phyloP scores from a whole-genome alignment of 2,888 invertebrate species.

The Eupithecia subfuscata region DNA sequence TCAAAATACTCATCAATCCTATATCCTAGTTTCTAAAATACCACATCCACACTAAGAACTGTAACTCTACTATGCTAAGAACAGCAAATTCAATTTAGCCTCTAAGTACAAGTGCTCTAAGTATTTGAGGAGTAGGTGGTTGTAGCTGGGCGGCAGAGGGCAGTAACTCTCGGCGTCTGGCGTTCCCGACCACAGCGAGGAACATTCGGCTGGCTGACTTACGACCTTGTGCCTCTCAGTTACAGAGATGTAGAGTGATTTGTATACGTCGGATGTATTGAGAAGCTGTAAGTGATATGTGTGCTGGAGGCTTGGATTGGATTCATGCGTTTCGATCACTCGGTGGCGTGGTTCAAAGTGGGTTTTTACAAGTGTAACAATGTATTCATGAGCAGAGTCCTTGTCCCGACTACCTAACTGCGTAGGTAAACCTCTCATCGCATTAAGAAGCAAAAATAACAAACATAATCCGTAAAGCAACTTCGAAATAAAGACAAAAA shows the following conservation, averaged over 20 bases:
- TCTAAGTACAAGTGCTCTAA: constrained; percentile 79
- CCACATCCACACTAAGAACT: constrained; percentile 78
- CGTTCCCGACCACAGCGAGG: constrained; percentile 47
- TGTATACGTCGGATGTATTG: constrained; percentile 77
- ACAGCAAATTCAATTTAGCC: constrained; percentile 78
- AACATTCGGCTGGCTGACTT: constrained; percentile 41
- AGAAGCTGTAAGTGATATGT: constrained; percentile 83
- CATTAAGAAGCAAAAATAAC: constrained; percentile 53
- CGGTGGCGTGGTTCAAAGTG: constrained; percentile 83
- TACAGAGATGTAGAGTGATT: constrained; percentile 75
- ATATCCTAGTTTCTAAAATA: constrained; percentile 67
- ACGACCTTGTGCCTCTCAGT: constrained; percentile 81
- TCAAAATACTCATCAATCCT: constrained; percentile 46
- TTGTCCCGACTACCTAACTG: constrained; percentile 63
- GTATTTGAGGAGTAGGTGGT: constrained; percentile 67
- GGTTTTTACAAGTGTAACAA: constrained; percentile 77
- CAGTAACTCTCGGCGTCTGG: constrained; percentile 62
- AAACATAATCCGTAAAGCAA: constrained; percentile 50
- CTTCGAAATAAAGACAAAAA: constrained; percentile 45
- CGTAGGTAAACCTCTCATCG: constrained; percentile 55
- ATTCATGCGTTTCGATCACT: constrained; percentile 83
- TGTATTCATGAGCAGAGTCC: constrained; percentile 72
- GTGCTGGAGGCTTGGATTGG: constrained; percentile 82
- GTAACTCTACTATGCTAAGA: constrained; percentile 76
- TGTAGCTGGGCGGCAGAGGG: constrained; percentile 81